Percentiles rank a stretch among this genome's conserved stretches.
These are phyloP conservation scores for Nymphalis urticae DNA, from an alignment of 2,888 invertebrate genomes.

Conservation along the genomic window DNA sequence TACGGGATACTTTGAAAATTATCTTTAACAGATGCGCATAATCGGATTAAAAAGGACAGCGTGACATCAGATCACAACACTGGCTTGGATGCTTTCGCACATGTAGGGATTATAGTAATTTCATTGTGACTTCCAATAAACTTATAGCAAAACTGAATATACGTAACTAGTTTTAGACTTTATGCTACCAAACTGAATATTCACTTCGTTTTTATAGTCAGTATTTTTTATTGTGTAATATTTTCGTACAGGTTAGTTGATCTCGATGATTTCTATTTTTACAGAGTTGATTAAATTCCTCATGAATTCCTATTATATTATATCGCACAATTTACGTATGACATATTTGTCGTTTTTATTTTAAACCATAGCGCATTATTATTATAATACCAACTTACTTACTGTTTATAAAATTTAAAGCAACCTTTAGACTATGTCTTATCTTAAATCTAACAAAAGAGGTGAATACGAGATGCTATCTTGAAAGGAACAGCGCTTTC, in stretches of 20 bases:
- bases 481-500: not conserved
- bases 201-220: no score
- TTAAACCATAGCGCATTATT: no score
- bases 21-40: constrained; percentile 52
- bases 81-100: constrained; percentile 21
- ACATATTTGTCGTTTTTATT: no score
- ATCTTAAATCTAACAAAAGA: not conserved
- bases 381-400: no score
- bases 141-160: not conserved
- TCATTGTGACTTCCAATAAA: constrained; percentile 22
- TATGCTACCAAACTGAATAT: not conserved
- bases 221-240: no score
- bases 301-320: no score
- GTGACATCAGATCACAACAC: constrained; percentile 30
- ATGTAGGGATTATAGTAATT: constrained; percentile 28
- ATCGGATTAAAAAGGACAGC: constrained; percentile 53
- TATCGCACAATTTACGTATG: no score
- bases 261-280: no score
- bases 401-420: not conserved
- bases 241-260: no score
- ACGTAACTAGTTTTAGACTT: not conserved
- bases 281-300: no score
- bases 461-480: not conserved
- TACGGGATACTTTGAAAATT: not conserved
- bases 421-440: not conserved